Percentiles rank a stretch among this genome's conserved stretches.
Evolutionary conservation across 2,797 vertebrate species (phyloP).

Genomic region (Cheirogaleus major): DNA sequence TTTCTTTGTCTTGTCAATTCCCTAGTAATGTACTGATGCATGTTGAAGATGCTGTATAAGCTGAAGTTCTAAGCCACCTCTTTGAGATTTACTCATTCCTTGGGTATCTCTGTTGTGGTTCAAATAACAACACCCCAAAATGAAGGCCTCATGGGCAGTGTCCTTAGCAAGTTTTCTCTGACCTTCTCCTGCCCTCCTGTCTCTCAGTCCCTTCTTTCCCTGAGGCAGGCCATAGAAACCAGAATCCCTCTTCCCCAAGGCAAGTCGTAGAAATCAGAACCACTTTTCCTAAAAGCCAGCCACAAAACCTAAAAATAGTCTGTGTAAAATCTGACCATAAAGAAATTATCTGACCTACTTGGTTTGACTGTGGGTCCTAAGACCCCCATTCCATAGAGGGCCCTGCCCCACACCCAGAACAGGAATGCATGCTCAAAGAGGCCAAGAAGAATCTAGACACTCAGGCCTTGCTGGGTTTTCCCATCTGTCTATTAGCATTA

Average conservation of each 20-base stretch:
- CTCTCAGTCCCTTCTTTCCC: neutral
- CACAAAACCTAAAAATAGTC: neutral
- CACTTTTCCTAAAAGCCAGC: neutral
- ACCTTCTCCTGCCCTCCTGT: neutral
- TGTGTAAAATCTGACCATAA: neutral
- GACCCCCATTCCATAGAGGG: neutral
- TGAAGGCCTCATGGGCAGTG: neutral
- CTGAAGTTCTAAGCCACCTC: neutral
- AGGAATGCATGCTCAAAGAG: neutral
- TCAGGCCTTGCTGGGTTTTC: neutral
- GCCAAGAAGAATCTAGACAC: neutral
- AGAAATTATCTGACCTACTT: neutral
- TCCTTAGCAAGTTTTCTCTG: neutral
- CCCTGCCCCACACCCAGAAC: neutral
- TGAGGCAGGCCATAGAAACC: neutral
- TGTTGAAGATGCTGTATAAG: neutral
- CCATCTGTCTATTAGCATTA: neutral
- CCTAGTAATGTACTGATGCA: neutral
- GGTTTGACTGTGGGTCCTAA: neutral
- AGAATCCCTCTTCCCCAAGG: neutral
- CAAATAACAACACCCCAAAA: neutral
- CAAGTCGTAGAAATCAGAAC: neutral
- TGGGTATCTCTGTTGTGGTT: neutral
- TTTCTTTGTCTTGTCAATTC: neutral
- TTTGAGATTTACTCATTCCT: neutral